These are phyloP conservation scores for Heloderma charlesbogerti DNA, from an alignment of 2,113 vertebrate species.

Conservation along the genomic window DNA sequence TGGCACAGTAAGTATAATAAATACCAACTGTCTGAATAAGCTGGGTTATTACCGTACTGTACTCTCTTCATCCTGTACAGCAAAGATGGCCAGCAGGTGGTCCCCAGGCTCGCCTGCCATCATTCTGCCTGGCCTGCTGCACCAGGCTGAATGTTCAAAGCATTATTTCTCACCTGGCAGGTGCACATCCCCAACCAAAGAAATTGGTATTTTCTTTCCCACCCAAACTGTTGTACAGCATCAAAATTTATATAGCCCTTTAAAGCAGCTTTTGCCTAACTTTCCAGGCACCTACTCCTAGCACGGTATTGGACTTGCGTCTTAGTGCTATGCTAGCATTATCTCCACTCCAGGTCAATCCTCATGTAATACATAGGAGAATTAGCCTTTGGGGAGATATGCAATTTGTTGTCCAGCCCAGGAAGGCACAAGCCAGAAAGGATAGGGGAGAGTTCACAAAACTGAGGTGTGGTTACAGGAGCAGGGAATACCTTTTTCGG, in stretches of 20 bases:
- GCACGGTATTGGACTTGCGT: not conserved
- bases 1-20: not conserved
- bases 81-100: not conserved
- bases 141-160: conserved; percentile 1
- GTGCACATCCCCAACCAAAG: not conserved
- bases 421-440: too few species aligned
- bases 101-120: not conserved
- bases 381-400: not conserved
- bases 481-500: not conserved
- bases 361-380: not conserved
- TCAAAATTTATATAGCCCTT: not conserved
- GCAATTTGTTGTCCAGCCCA: too few species aligned
- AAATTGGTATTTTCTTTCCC: not conserved
- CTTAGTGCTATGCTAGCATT: not conserved
- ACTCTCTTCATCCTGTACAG: not conserved
- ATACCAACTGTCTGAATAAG: not conserved
- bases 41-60: not conserved
- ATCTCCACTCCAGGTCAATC: not conserved
- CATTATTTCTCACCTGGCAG: not conserved
- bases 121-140: conserved; percentile 33
- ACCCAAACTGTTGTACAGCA: too few species aligned
- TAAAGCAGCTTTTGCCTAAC: not conserved
- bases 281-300: not conserved
- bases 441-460: too few species aligned
- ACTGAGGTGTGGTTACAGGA: not conserved